Evolutionary conservation across 2,888 invertebrate genomes (phyloP), one percentile per base, ranked within the genome.

Genomic region (Amphipoea oculea): DNA sequence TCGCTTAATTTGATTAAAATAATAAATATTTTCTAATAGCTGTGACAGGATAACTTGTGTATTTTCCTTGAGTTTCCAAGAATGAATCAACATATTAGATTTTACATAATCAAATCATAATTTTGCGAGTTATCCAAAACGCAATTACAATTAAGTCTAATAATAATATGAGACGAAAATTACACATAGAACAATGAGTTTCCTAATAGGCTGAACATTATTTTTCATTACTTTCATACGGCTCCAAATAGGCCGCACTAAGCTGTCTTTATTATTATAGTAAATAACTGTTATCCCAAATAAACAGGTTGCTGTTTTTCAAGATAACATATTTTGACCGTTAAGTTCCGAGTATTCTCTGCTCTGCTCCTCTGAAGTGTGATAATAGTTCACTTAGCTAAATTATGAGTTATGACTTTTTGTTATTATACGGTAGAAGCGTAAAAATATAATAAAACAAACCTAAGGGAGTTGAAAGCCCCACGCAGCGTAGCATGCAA

Each of bases 301-400:
- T 76, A 87, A 74, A 85, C 70, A 75, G 69, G 73, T 80, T 69
- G 29, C 76, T 85, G 78, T 82, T 79, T 86, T 85, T 83, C 29
- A 54, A 78, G 82, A 85, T 79, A 77, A 84, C 40, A 79, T 81
- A 73, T 67, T 79, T 79, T 72, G 57, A 36, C 40, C 73, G 68
- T 79, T 51, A 65, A 48, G 36, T 81, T 71, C 63, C 14, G 11
- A 82, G 51, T 23, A 54, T 65, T 76, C 29, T 62, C 51, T 60
- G 20, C n/a, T n/a, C 4, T 12, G 57, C n/a, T n/a, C 23, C 67
- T 29, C 20, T 51, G 29, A 69, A 70, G 17, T 62, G 48, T 69
- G 54, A 70, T 80, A 84, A 84, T 57, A 81, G 65, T 73, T 69
- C 54, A 76, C 36, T 76, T 70, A 73, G 17, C 23, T 29, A 80